Evolutionary conservation across 2,113 vertebrate species (phyloP).

Genomic region (Mola mola): DNA sequence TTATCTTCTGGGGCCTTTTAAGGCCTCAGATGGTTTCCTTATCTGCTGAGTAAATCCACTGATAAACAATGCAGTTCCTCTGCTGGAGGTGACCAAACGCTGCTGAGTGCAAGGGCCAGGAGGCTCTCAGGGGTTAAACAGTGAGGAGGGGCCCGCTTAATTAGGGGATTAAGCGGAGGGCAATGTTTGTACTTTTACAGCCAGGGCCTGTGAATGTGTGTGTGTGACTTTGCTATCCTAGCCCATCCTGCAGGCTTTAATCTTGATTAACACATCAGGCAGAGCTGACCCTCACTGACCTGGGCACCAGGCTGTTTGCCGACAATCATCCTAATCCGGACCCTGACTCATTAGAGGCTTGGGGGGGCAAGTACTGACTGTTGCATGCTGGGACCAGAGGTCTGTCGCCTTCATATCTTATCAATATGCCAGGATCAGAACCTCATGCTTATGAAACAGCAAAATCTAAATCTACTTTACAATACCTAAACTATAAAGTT

Average conservation of each 20-base stretch:
- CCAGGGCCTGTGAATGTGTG: constrained; percentile 44
- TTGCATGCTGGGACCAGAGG: constrained; percentile 20
- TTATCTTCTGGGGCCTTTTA: constrained; percentile 74
- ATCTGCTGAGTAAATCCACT: constrained; percentile 77
- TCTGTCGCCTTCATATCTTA: constrained; percentile 7
- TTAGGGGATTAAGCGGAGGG: constrained; percentile 80
- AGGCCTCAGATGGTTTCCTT: constrained; percentile 70
- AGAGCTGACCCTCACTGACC: constrained; percentile 80
- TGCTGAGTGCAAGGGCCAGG: constrained; percentile 68
- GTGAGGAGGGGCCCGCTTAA: constrained; percentile 79
- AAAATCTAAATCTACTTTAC: not conserved
- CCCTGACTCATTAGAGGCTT: constrained; percentile 41
- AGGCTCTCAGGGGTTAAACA: constrained; percentile 74
- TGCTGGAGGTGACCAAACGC: constrained; percentile 79
- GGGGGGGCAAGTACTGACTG: not conserved
- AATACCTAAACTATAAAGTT: not conserved
- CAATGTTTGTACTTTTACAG: constrained; percentile 83
- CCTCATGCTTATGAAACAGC: not conserved
- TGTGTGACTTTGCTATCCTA: constrained; percentile 69
- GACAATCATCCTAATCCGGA: constrained; percentile 81
- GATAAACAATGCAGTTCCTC: constrained; percentile 81
- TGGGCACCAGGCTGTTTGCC: constrained; percentile 79
- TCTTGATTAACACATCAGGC: constrained; percentile 84
- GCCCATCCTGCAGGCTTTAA: constrained; percentile 74
- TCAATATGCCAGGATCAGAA: not conserved